Evolutionary conservation across 2,888 invertebrate genomes (phyloP), one percentile per base, ranked within the genome.

Genomic region (Metallyticus violacea): DNA sequence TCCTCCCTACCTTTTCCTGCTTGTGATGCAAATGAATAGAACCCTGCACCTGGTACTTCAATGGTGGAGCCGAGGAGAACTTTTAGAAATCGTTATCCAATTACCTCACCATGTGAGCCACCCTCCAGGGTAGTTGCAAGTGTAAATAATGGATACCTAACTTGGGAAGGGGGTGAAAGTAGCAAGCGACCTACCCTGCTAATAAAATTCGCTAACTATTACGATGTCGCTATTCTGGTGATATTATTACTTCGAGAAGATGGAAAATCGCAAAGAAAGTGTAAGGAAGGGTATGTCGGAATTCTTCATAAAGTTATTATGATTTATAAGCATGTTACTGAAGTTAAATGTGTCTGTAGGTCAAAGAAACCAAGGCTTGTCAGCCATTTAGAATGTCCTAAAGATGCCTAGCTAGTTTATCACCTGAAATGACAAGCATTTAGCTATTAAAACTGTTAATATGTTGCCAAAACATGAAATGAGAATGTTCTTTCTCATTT

Each of bases 1-100:
- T 30, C 81, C 40, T 81, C 40, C 25, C 30, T 62, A 62, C 25
- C 29, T n/a, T 30, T 81, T 79, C 85, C 85, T 30, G 78, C 79
- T 85, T 85, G 78, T 79, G 28, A 85, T 85, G 85, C 85, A 85
- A 85, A 85, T 85, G 78, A 85, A 78, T 85, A 30, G 85, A 29
- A 26, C 7, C 25, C 27, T 26, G 30, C 85, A 78, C 25, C 79
- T 85, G 77, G 62, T 40, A 76, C 82, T 26, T n/a, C 22, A 26
- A 78, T 26, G 81, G 4, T 7, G 77, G 28, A 29, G 77, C 26
- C 29, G 82, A 29, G 15, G 77, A 29, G 77, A 28, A 29, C 77
- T 85, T 85, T 85, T 76, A 79, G 85, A 78, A 85, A 85, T 85
- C 85, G 85, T 85, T 85, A 85, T 85, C 85, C 85, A 85, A 85